Evolutionary conservation across 2,113 vertebrate genomes (phyloP).

Genomic region (Hypomesus transpacificus): DNA sequence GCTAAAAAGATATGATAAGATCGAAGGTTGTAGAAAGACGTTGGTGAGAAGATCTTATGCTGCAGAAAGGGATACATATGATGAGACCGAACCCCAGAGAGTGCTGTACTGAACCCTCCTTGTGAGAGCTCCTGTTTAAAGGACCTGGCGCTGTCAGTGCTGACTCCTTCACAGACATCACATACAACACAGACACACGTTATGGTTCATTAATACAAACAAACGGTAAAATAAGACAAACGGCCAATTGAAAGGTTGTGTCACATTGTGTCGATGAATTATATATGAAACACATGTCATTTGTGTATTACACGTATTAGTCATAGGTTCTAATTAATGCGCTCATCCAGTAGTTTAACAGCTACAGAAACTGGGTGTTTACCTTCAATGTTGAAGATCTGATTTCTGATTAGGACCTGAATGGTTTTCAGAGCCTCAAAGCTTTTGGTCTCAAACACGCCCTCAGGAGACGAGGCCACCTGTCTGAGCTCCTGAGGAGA

Average conservation of each 20-base stretch:
- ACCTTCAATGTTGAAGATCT: constrained; percentile 74
- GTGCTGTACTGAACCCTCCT: constrained; percentile 44
- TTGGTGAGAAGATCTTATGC: too few relatives aligned
- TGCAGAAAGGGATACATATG: too few relatives aligned
- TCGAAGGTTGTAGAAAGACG: too few relatives aligned
- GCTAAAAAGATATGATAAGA: too few relatives aligned
- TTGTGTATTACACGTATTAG: too few relatives aligned
- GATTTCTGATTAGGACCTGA: constrained; percentile 61
- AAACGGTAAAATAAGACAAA: too few relatives aligned
- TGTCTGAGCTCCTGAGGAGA: constrained; percentile 42
- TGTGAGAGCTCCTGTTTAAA: constrained; percentile 49
- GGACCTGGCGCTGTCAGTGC: constrained; percentile 30
- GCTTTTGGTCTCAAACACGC: constrained; percentile 59
- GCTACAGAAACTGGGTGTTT: neutral
- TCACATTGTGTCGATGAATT: too few relatives aligned
- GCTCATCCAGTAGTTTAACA: too few relatives aligned
- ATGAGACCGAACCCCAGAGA: constrained; percentile 27
- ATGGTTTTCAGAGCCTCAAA: constrained; percentile 61
- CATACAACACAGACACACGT: neutral
- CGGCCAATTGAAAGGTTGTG: too few relatives aligned
- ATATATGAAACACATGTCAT: too few relatives aligned
- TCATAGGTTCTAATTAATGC: too few relatives aligned
- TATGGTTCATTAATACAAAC: too few relatives aligned
- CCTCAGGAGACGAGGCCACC: constrained; percentile 51
- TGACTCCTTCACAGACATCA: constrained; percentile 25